Percentiles rank a stretch among this genome's conserved stretches.
phyloP scores from a whole-genome alignment of 2,797 vertebrate species.

The Allochrocebus solatus region DNA sequence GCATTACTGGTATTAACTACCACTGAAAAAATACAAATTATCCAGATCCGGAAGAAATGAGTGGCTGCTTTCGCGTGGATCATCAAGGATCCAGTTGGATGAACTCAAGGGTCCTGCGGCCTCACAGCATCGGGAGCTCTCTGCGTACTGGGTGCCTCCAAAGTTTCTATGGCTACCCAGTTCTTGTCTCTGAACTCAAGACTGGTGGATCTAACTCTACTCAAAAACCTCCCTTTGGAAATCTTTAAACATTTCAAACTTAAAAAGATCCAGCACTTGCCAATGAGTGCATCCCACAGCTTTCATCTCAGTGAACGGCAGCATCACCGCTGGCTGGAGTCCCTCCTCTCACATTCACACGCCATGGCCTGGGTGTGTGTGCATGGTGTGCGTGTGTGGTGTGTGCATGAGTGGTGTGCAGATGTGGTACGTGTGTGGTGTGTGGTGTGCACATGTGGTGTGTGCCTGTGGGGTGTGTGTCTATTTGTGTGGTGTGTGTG shows the following conservation, averaged over 20 bases:
- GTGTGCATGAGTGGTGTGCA: background rate
- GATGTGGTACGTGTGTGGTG: too few species aligned
- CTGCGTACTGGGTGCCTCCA: background rate
- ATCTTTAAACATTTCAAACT: background rate
- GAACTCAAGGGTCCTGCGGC: accelerated
- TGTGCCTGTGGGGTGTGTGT: background rate
- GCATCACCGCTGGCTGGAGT: background rate
- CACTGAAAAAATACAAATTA: too few species aligned
- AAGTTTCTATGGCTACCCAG: background rate
- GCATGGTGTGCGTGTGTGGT: too few species aligned
- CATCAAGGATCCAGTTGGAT: background rate
- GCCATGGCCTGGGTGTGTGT: background rate
- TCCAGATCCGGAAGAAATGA: background rate
- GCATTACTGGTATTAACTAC: background rate
- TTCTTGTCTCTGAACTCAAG: background rate
- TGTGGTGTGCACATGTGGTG: background rate
- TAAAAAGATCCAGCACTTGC: background rate
- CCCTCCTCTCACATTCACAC: background rate
- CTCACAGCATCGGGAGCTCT: background rate
- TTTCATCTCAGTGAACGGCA: background rate
- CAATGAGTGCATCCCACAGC: accelerated
- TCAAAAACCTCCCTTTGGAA: background rate
- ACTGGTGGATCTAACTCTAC: background rate
- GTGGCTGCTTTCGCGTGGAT: too few species aligned
- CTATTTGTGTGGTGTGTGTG: too few species aligned